Evolutionary conservation across 2,797 vertebrate species (phyloP), one percentile per base, ranked within the genome.

Genomic region (Aulostomus chinensis): DNA sequence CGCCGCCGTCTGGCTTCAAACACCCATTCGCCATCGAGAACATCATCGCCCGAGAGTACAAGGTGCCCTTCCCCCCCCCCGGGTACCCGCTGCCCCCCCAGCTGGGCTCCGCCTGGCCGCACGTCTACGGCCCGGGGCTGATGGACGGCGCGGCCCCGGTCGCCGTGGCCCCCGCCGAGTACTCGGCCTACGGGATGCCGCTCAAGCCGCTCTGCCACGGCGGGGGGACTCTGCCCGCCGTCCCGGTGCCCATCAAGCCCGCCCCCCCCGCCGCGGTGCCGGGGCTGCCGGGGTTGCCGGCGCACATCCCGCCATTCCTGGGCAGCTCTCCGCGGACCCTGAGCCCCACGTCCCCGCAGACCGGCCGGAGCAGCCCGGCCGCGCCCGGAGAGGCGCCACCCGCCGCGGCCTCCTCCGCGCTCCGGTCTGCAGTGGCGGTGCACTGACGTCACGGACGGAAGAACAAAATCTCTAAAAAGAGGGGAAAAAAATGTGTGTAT

Each of bases 11-110:
- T 17, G 74, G 93, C 68, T 98, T 98, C 91, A 98, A 97, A 56
- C 96, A 98, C 76, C 96, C 96, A 5, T 98, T 98, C 80, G 95
- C 96, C 58, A 98, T 98, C 61, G 96, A 98, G 88, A 98, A 93
- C 78, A 96, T 98, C 46, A 98, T 98, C 71, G 94, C 94, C 58
- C 81, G 96, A 84, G 95, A 98, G 66, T 98, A 98, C 82, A 97
- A 97, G 90, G 91, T 97, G 88, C 93, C 96, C 45, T 95, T 96
- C 80, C 91, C 94, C 33, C 58, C 94, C 18, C 70, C 91, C 21
- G 93, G 91, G 26, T 97, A 96, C 76, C 94, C 95, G 13, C 93
- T 97, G 15, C 93, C 93, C 78, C 91, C 88, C 85, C 94, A 94
- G 88, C 86, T 97, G 85, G 88, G 89, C 84, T 86, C 92, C 40